A percentile compares a stretch with the other conserved stretches of the same genome.
Conservation (phyloP, 2,888 invertebrate genomes). For the Eupithecia exiguata region DNA sequence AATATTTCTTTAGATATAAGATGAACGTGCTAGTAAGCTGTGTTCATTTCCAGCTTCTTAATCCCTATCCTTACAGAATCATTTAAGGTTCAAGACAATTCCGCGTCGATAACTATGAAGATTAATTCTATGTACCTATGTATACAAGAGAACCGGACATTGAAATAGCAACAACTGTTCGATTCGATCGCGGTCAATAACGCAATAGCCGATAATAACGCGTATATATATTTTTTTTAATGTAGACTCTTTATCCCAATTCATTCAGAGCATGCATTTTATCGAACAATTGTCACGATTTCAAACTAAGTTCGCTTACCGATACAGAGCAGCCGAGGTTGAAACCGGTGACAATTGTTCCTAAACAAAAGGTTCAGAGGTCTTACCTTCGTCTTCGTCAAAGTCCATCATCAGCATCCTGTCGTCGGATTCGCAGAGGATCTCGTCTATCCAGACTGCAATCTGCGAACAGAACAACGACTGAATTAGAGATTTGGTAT, state of each 20-base stretch:
- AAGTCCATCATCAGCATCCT: constrained; percentile 81
- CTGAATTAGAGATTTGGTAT: not conserved
- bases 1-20: not conserved
- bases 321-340: constrained; percentile 36
- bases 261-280: constrained; percentile 33
- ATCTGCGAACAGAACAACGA: constrained; percentile 52
- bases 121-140: not conserved
- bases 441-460: constrained; percentile 78
- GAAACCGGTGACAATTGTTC: constrained; percentile 63
- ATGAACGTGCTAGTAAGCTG: not conserved
- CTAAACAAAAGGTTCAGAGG: not conserved
- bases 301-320: constrained; percentile 58
- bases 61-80: not conserved
- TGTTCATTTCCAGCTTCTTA: not conserved
- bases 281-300: constrained; percentile 68
- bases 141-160: constrained; percentile 19
- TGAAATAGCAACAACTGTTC: constrained; percentile 65
- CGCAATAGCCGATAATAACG: not conserved
- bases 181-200: not conserved
- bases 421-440: constrained; percentile 74
- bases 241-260: constrained; percentile 32
- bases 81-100: not conserved
- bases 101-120: not conserved
- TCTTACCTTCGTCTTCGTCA: constrained; percentile 77
- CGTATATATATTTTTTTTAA: too few relatives aligned